Conservation (phyloP, 37 sponge, comb jelly and placozoan genomes). For the Crambe crambe region DNA sequence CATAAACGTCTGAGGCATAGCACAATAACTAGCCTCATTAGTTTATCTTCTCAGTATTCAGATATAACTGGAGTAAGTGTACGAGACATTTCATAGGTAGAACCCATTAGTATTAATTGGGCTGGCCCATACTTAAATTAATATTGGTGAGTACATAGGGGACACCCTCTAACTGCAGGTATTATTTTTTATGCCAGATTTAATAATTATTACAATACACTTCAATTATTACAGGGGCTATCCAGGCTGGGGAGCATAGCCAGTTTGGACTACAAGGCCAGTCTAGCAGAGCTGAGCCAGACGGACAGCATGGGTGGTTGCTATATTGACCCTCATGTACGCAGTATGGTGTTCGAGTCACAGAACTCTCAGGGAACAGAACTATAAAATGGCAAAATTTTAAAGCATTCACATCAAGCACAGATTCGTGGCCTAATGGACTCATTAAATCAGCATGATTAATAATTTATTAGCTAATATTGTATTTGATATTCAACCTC, state of each 20-base stretch:
- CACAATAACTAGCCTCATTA: background rate
- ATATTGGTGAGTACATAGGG: no score
- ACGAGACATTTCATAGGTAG: no score
- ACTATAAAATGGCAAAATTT: slow-evolving; percentile 13
- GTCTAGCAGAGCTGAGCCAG: slow-evolving; percentile 39
- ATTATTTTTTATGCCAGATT: no score
- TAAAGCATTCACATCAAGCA: no score
- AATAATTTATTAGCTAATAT: no score
- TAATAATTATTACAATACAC: no score
- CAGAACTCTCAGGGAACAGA: slow-evolving; percentile 38
- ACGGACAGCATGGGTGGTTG: background rate
- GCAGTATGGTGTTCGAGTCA: slow-evolving; percentile 46
- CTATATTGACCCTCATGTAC: slow-evolving; percentile 32
- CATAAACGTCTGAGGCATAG: background rate
- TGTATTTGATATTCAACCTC: no score
- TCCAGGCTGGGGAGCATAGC: slow-evolving; percentile 30
- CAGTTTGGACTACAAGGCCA: slow-evolving; percentile 32
- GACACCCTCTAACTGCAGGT: no score
- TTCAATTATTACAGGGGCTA: slow-evolving; percentile 7
- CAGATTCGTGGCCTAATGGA: no score
- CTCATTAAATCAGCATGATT: no score
- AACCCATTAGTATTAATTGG: no score
- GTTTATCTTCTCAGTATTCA: background rate
- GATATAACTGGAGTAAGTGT: background rate
- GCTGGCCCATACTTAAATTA: no score